Evolutionary conservation across 2,888 invertebrate genomes (phyloP), one percentile per base, ranked within the genome.

Genomic region (Pilophorus perplexus): DNA sequence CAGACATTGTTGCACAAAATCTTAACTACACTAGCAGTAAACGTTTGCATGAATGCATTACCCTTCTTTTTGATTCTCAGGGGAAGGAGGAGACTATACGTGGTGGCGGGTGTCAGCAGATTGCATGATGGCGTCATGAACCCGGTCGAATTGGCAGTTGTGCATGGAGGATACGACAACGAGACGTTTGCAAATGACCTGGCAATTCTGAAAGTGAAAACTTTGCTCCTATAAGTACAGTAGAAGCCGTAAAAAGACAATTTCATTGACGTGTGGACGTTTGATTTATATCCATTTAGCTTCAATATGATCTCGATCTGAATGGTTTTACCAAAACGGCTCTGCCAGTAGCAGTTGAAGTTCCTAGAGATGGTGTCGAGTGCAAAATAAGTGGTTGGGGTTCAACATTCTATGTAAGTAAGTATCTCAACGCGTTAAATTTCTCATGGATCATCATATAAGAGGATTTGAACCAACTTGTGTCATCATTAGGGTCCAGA

Each of bases 321-420:
- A 33, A 62, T 22, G 20, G 20, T n/a, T n/a, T 20, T 18, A 62
- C 46, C 10, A 44, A 12, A 28, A 44, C 20, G 25, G 28, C 46
- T 33, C 62, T 62, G n/a, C 62, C 62, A 18, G 4, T 62, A 4
- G 46, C 62, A 2, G 48, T 16, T n/a, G 8, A 5, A 18, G 48
- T 44, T 8, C 46, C 48, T 2, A 16, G 16, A 20, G 46, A 44
- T 46, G 62, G 48, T 1, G 48, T 48, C 1, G 1, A 46, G 12
- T 62, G 62, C 46, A 28, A 6, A 44, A 33, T 48, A 2, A 62
- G 62, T 46, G 62, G 62, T 12, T 62, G 62, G 62, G 62, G 62
- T 22, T 28, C 62, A 1, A 62, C 62, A 8, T 33, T 20, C 6
- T 62, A 16, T 33, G 62, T 62, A 48, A 46, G 62, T 28, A 28